Percentiles rank a stretch among this genome's conserved stretches.
These are phyloP conservation scores for Ctenosaura bakeri DNA, from an alignment of 2,797 vertebrate genomes.

Conservation along the genomic window DNA sequence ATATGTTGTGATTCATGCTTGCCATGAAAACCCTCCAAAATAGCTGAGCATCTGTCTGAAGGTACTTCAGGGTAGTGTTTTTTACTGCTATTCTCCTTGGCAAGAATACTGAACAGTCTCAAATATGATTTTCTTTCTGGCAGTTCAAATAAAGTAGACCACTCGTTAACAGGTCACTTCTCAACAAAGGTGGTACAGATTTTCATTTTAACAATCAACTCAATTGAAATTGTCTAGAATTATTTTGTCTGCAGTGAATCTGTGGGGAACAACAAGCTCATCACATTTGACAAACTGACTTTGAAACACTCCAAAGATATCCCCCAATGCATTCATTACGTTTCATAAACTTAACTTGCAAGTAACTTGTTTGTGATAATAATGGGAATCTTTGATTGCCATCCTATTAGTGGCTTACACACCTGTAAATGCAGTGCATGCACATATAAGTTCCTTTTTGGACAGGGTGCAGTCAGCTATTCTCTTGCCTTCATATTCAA, in stretches of 20 bases:
- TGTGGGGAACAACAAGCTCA: background rate
- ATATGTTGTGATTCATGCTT: slow-evolving; percentile 4
- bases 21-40: background rate
- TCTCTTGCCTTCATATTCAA: no score
- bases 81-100: slow-evolving; percentile 7
- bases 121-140: background rate
- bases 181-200: background rate
- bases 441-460: no score
- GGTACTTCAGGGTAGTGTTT: slow-evolving; percentile 9
- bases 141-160: slow-evolving; percentile 9
- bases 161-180: background rate
- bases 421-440: no score
- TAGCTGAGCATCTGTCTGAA: slow-evolving; percentile 2
- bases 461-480: no score
- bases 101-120: background rate
- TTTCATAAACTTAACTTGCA: background rate
- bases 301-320: background rate
- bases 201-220: background rate
- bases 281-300: background rate
- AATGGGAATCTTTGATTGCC: background rate
- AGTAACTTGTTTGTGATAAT: background rate
- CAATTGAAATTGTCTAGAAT: background rate
- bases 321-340: background rate
- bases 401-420: no score
- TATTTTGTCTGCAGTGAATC: background rate